Base-by-base conservation (phyloP, 2,797 vertebrate species). In the Coreius guichenoti region DNA sequence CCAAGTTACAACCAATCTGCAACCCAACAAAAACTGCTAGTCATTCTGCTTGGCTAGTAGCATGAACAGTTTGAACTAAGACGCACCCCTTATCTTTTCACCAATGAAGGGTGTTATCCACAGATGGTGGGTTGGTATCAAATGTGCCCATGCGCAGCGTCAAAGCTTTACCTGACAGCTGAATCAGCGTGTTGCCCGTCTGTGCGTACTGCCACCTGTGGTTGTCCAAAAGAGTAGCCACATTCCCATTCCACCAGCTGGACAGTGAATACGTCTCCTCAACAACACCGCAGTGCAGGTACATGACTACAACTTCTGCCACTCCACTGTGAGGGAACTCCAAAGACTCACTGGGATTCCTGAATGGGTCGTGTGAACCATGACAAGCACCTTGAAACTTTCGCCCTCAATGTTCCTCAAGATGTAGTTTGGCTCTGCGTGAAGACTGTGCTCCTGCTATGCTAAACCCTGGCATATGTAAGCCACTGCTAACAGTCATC, bases 401-500 rank as follows among this genome's bases (percentile, higher is more conserved):
- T 67, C 11, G 5, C 68, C 68, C 17, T 39, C n/a, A 7, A 11
- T 8, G 36, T 23, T 58, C 80, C 39, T 36, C 6, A 39, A 77
- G 14, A 9, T 36, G 69, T 45, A 73, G 69, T 67, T 76, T 26
- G 13, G 43, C 70, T n/a, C 56, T 17, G 39, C 13, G 43, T 51
- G 58, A 36, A 75, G 21, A 84, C 73, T 17, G 61, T 13, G 13
- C 54, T 51, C 47, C 39, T 26, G 80, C n/a, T 56, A 73, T 33
- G 33, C 47, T 47, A 45, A 73, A 69, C 61, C 68, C 47, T 47
- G 19, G 80, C 58, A 39, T 43, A 58, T 80, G 89, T 90, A 90
- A 89, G 90, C 84, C 89, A 91, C 5, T 86, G 86, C 89, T 91
- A 94, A 92, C 93, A 94, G 94, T 94, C 93, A 91, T 89, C 91